Base-by-base conservation (phyloP, 2,888 invertebrate species). In the Phania funesta region DNA sequence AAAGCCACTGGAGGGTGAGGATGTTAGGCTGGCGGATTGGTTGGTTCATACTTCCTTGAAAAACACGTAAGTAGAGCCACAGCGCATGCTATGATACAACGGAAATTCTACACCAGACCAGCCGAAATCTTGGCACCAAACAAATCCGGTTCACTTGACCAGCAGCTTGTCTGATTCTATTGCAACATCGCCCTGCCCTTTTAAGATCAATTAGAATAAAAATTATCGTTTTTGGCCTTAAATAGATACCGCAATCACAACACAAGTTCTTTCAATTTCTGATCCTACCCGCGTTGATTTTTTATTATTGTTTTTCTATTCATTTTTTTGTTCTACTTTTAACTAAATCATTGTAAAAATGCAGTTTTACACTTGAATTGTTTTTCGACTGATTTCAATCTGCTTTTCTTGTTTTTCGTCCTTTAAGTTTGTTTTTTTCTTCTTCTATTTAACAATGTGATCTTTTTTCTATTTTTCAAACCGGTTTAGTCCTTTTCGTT, bases 341-440 rank as follows among this genome's bases (percentile, higher is more conserved):
- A 41, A 46, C 38, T 58, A 74, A 82, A 38, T 62, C 80, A 82
- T 84, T 84, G 84, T 86, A 85, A 84, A 85, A 86, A 85, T 87
- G 87, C 87, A 87, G 86, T 89, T 88, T 88, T 86, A 86, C 87
- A 87, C 89, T 87, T 88, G 86, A 87, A 85, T 85, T 86, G 86
- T 82, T 87, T 87, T 85, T 84, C 85, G 87, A 87, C 87, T 86
- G 88, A 88, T 87, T 88, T 87, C 87, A 88, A 87, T 88, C 87
- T 87, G 87, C 86, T 87, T 86, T 86, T 85, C 79, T 80, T 80
- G 83, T 54, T 54, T 67, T 73, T 35, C 38, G 20, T 75, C 38
- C 38, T 58, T 41, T 48, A 20, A 24, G 41, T 80, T 54, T 54
- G 7, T 29, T 50, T 38, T 48, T 79, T 54, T 46, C 32, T 41